These are phyloP conservation scores for Emydocephalus ijimae DNA, from an alignment of 2,113 vertebrate genomes.

Conservation along the genomic window DNA sequence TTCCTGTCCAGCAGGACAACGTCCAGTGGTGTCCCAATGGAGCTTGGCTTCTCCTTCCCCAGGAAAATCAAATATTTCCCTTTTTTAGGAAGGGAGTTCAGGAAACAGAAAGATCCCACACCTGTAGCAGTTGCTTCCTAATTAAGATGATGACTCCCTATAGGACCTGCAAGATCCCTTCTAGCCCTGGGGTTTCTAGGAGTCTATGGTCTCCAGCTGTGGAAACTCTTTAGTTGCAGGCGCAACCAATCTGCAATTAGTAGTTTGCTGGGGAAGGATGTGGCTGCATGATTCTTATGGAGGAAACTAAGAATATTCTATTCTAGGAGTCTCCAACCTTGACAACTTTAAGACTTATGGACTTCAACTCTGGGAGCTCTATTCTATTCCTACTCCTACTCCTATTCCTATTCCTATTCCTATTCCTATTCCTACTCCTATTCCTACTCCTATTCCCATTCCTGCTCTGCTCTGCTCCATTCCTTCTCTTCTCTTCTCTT, in stretches of 20 bases:
- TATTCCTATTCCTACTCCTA: no score
- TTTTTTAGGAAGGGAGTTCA: not conserved
- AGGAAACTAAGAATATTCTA: not conserved
- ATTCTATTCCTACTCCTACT: no score
- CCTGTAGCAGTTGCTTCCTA: not conserved
- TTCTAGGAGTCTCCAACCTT: no score
- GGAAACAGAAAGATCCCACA: not conserved
- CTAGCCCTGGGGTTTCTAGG: not conserved
- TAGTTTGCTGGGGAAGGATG: not conserved
- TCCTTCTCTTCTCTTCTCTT: no score
- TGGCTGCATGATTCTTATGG: not conserved
- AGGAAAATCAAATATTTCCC: not conserved
- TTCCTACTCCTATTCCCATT: no score
- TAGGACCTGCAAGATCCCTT: not conserved
- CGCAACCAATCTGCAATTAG: not conserved
- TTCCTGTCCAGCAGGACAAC: not conserved
- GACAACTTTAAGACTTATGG: no score
- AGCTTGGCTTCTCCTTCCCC: not conserved
- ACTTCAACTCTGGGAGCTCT: no score
- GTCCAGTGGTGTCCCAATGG: not conserved
- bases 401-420: no score
- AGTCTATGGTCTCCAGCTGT: not conserved
- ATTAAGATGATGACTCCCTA: not conserved
- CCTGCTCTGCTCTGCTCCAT: no score
- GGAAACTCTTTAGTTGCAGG: not conserved